Percentiles rank a stretch among this genome's conserved stretches.
phyloP scores from a whole-genome alignment of 2,888 invertebrate genomes.

The Athalia rosae region DNA sequence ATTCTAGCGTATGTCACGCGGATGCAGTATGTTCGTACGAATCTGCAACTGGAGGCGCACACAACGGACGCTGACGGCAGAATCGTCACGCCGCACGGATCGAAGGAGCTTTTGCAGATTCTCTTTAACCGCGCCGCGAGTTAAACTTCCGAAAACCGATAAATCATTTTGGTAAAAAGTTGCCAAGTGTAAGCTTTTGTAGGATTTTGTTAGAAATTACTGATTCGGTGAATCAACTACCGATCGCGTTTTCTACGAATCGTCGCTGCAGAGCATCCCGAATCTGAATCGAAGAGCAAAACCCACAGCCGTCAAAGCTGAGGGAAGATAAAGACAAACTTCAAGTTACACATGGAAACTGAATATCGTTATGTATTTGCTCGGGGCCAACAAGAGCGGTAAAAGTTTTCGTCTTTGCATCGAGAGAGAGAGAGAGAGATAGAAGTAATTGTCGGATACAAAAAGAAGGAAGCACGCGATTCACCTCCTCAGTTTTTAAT shows the following conservation, averaged over 20 bases:
- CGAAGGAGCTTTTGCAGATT: no score
- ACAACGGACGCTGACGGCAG: not conserved
- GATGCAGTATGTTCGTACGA: not conserved
- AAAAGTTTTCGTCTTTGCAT: not conserved
- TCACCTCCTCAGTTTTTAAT: slow-evolving; percentile 12
- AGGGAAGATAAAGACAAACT: slow-evolving; percentile 1
- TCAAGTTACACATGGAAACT: slow-evolving; percentile 23
- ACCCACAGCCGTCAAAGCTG: not conserved
- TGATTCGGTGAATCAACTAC: no score
- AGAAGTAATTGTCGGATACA: not conserved
- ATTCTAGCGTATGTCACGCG: not conserved
- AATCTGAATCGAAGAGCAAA: not conserved
- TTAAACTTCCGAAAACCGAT: no score
- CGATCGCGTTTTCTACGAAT: not conserved
- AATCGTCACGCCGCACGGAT: not conserved
- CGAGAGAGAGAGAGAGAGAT: not conserved
- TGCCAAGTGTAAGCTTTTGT: no score
- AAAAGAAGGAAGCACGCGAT: not conserved
- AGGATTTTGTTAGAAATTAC: no score
- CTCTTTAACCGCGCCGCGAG: no score
- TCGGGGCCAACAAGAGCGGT: slow-evolving; percentile 11
- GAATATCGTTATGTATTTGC: slow-evolving; percentile 16
- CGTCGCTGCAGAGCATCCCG: not conserved
- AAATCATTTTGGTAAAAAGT: no score
- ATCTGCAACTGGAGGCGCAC: not conserved